phyloP scores from a whole-genome alignment of 1,140 invertebrate species.

The Pseudomyrmex pallidus region DNA sequence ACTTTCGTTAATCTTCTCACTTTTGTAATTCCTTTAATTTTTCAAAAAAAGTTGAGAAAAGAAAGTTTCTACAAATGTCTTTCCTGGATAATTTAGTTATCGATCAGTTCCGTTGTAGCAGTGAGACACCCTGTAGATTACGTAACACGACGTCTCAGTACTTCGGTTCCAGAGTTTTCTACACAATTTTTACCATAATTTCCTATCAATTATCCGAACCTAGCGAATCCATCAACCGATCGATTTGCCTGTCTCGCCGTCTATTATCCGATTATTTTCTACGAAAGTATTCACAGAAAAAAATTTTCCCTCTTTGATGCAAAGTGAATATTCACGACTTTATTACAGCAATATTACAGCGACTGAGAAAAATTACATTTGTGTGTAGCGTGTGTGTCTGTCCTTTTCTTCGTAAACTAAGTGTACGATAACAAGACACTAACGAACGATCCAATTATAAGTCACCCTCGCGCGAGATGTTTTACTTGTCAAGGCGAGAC shows the following conservation, averaged over 20 bases:
- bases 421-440: slow-evolving; percentile 21
- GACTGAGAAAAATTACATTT: slow-evolving; percentile 30
- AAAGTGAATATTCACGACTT: slow-evolving; percentile 20
- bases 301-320: slow-evolving; percentile 9
- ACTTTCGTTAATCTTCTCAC: neutral
- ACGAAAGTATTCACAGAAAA: slow-evolving; percentile 36
- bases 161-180: no score
- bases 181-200: slow-evolving; percentile 18
- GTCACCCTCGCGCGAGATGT: neutral
- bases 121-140: slow-evolving; percentile 13
- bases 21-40: neutral
- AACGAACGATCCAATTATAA: slow-evolving; percentile 34
- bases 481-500: slow-evolving; percentile 19
- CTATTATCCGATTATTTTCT: slow-evolving; percentile 18
- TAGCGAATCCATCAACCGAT: slow-evolving; percentile 37
- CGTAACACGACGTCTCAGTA: no score
- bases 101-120: neutral
- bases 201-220: slow-evolving; percentile 7
- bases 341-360: slow-evolving; percentile 37
- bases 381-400: neutral
- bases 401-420: neutral
- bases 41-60: no score
- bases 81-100: neutral
- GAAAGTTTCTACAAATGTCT: no score
- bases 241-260: slow-evolving; percentile 22